A percentile compares a stretch with the other conserved stretches of the same genome.
phyloP scores from a whole-genome alignment of 2,797 vertebrate species.

The Acomys russatus region DNA sequence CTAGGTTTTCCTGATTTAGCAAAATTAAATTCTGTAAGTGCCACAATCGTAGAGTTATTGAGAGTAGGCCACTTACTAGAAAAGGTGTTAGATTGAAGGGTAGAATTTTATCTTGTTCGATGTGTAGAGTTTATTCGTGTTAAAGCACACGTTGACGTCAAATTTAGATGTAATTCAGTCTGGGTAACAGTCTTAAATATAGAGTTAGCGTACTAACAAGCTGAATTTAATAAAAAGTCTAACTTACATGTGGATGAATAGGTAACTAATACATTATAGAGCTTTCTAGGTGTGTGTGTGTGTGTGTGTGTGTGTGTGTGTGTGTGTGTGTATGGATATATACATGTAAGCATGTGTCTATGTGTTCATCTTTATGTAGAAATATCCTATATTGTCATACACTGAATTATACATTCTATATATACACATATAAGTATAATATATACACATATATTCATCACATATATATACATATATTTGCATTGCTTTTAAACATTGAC shows the following conservation, averaged over 20 bases:
- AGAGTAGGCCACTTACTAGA: neutral
- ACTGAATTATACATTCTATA: neutral
- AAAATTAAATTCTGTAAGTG: slow-evolving; percentile 1
- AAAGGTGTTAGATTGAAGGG: neutral
- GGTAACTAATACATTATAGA: neutral
- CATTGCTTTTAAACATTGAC: neutral
- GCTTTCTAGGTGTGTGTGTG: neutral
- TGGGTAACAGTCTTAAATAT: neutral
- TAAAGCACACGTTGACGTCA: neutral
- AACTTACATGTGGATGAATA: neutral
- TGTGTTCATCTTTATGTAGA: too few relatives aligned
- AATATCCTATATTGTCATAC: too few relatives aligned
- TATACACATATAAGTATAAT: neutral
- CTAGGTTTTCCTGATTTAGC: slow-evolving; percentile 21
- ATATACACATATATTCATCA: too few relatives aligned
- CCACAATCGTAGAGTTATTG: neutral
- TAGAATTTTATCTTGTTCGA: neutral
- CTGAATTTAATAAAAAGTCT: neutral
- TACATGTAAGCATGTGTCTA: neutral
- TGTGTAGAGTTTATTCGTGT: neutral
- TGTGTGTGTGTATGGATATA: neutral
- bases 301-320: neutral
- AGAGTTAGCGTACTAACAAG: neutral
- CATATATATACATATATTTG: neutral
- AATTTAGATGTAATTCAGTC: neutral